Percentiles rank a stretch among this genome's conserved stretches.
These are phyloP conservation scores for Chionoecetes opilio DNA, from an alignment of 1,140 invertebrate genomes.

Conservation along the genomic window DNA sequence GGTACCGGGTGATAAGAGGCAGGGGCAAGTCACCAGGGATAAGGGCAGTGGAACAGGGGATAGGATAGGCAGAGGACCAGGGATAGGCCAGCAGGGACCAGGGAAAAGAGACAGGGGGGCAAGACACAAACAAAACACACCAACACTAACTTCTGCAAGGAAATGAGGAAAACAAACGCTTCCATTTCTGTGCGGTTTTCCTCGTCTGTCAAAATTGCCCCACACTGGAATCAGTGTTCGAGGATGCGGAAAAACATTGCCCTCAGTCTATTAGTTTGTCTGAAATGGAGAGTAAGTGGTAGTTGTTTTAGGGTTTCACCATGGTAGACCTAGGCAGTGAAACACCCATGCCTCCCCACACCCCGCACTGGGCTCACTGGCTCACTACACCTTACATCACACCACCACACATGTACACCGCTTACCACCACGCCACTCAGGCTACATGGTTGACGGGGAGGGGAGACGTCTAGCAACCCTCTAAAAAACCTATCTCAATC, in stretches of 20 bases:
- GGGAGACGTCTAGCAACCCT: too few relatives aligned
- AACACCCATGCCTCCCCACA: constrained; percentile 56
- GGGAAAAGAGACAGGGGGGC: too few relatives aligned
- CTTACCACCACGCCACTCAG: too few relatives aligned
- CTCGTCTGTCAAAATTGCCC: constrained; percentile 75
- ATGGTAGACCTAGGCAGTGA: constrained; percentile 37
- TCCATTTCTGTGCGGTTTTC: constrained; percentile 72
- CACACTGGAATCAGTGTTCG: constrained; percentile 70
- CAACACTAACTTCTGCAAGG: constrained; percentile 63
- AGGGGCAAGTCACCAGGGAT: too few relatives aligned
- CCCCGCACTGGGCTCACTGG: not conserved
- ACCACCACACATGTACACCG: too few relatives aligned
- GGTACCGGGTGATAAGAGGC: too few relatives aligned
- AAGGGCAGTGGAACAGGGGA: too few relatives aligned
- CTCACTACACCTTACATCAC: too few relatives aligned
- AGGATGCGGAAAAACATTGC: constrained; percentile 74
- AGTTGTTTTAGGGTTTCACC: not conserved
- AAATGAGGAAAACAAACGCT: constrained; percentile 73
- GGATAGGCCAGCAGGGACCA: too few relatives aligned
- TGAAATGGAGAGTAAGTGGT: constrained; percentile 59
- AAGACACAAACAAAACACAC: too few relatives aligned
- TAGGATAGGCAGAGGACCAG: too few relatives aligned
- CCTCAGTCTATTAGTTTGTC: constrained; percentile 49
- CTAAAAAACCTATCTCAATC: constrained; percentile 41
- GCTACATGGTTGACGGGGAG: constrained; percentile 44